Percentiles rank a stretch among this genome's conserved stretches.
phyloP scores from a whole-genome alignment of 2,888 invertebrate species.

The Pammene fasciana region DNA sequence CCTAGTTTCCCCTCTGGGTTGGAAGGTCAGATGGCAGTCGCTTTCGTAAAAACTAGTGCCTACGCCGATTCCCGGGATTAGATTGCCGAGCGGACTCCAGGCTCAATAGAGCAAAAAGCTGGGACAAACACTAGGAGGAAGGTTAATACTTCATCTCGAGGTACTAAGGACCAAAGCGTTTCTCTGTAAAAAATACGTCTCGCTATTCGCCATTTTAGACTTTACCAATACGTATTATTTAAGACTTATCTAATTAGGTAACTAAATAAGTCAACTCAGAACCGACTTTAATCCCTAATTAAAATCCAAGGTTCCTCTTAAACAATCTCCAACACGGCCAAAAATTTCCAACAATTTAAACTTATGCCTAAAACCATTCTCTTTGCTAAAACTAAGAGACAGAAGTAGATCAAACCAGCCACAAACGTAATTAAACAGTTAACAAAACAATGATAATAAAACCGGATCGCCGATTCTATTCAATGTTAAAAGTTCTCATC shows the following conservation, averaged over 20 bases:
- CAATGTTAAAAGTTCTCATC: conserved; percentile 64
- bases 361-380: conserved; percentile 21
- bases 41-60: no score
- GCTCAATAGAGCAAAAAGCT: no score
- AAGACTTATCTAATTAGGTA: neutral
- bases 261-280: conserved; percentile 1
- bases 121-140: no score
- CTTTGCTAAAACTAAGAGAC: conserved; percentile 25
- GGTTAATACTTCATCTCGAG: no score
- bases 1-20: no score
- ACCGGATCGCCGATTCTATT: conserved; percentile 53
- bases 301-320: conserved; percentile 2
- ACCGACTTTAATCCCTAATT: conserved; percentile 9
- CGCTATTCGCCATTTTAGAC: no score
- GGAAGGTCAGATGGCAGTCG: no score
- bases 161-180: no score
- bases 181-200: no score
- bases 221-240: no score
- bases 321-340: conserved; percentile 13
- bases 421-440: conserved; percentile 29
- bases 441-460: conserved; percentile 44
- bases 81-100: no score
- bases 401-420: conserved; percentile 25
- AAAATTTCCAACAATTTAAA: conserved; percentile 14
- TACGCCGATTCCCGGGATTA: no score